Evolutionary conservation across 2,888 invertebrate species (phyloP).

Genomic region (Drosophila putrida): DNA sequence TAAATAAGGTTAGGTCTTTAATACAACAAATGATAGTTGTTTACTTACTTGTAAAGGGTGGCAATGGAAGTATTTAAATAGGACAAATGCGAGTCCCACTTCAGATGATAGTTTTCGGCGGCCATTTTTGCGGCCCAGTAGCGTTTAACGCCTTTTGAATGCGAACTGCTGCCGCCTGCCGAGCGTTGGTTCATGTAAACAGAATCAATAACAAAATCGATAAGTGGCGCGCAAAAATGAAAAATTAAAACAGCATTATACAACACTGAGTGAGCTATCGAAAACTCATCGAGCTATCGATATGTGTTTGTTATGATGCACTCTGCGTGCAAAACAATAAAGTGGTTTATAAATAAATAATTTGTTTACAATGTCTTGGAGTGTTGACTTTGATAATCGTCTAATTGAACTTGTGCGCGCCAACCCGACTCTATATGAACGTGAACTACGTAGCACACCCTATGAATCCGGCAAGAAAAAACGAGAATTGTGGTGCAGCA

Average conservation of each 20-base stretch:
- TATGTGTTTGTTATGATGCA: slow-evolving; percentile 38
- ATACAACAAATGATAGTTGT: background rate
- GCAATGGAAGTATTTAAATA: slow-evolving; percentile 94
- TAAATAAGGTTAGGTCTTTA: background rate
- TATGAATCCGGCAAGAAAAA: slow-evolving; percentile 70
- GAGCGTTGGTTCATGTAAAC: slow-evolving; percentile 24
- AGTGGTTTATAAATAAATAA: slow-evolving; percentile 1
- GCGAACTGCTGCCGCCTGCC: slow-evolving; percentile 25
- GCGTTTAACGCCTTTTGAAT: slow-evolving; percentile 21
- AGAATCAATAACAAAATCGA: slow-evolving; percentile 66
- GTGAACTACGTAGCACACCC: slow-evolving; percentile 67
- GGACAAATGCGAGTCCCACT: slow-evolving; percentile 94
- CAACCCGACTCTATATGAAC: slow-evolving; percentile 74
- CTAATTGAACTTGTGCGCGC: slow-evolving; percentile 75
- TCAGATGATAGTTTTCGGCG: slow-evolving; percentile 93
- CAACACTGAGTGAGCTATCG: slow-evolving; percentile 37
- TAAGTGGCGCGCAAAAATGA: slow-evolving; percentile 52
- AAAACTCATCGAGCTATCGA: slow-evolving; percentile 30
- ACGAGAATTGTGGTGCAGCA: slow-evolving; percentile 78
- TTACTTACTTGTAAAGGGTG: slow-evolving; percentile 87
- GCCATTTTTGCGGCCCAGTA: slow-evolving; percentile 71
- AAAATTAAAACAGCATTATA: slow-evolving; percentile 4
- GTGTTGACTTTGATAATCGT: slow-evolving; percentile 62
- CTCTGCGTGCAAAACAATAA: slow-evolving; percentile 15
- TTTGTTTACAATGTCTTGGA: slow-evolving; percentile 32